These are phyloP conservation scores for Lamellibrachia satsuma DNA, from an alignment of 2,888 invertebrate genomes.

Conservation along the genomic window DNA sequence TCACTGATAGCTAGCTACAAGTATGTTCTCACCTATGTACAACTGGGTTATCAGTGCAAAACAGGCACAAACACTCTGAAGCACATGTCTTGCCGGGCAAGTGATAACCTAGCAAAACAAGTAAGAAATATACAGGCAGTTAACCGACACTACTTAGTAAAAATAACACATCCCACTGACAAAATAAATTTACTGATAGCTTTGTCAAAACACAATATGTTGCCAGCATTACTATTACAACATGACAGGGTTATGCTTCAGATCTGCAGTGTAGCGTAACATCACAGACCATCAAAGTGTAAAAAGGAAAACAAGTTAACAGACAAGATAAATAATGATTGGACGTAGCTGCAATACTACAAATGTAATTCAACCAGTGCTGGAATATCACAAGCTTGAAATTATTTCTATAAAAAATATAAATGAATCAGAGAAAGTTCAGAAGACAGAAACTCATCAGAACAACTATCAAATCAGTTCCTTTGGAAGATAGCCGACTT, in stretches of 20 bases:
- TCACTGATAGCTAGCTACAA: background rate
- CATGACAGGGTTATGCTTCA: background rate
- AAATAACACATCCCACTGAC: background rate
- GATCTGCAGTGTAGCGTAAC: background rate
- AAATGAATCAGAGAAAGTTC: too few relatives aligned
- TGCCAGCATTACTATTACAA: background rate
- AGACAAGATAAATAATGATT: background rate
- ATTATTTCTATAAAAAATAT: too few relatives aligned
- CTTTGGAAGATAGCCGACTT: too few relatives aligned
- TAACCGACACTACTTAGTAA: background rate
- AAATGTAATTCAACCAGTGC: background rate
- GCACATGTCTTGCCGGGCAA: background rate
- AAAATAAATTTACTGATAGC: background rate
- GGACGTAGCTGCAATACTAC: background rate
- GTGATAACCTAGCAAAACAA: background rate
- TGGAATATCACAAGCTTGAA: too few relatives aligned
- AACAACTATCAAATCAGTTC: too few relatives aligned
- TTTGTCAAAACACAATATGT: background rate
- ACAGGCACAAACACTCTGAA: background rate
- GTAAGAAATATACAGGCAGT: background rate
- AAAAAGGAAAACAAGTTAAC: background rate
- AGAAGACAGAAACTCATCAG: too few relatives aligned
- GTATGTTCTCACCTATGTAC: background rate
- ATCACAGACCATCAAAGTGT: background rate
- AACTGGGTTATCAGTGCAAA: slow-evolving; percentile 7